phyloP scores from a whole-genome alignment of 2,113 vertebrate genomes.

The Balaeniceps rex region DNA sequence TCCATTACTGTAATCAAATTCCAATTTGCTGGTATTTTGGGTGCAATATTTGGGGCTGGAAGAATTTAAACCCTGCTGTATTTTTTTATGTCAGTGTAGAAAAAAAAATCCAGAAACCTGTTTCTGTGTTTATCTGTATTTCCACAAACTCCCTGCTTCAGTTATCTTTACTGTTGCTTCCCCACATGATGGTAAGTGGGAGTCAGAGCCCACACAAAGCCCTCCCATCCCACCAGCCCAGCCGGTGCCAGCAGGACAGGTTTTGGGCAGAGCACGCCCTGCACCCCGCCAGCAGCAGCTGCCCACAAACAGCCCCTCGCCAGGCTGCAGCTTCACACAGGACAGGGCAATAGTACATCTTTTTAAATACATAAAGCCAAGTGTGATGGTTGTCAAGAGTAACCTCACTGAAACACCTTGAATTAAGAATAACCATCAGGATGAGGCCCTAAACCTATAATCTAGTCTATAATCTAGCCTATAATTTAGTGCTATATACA shows the following conservation, averaged over 20 bases:
- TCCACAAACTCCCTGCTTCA: neutral
- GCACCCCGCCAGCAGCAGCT: neutral
- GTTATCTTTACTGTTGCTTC: neutral
- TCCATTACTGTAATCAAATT: neutral
- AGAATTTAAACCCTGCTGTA: neutral
- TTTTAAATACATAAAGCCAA: neutral
- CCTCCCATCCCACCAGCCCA: fast-evolving
- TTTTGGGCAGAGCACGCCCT: neutral
- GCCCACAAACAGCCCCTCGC: neutral
- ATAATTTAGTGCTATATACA: neutral
- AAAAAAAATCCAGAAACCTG: neutral
- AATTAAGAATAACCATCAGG: neutral
- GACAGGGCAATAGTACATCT: neutral
- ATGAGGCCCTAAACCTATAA: neutral
- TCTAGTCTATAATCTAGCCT: too few relatives aligned
- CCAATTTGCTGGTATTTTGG: neutral
- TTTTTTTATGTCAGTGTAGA: neutral
- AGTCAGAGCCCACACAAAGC: neutral
- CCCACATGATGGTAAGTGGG: neutral
- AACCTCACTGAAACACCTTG: neutral
- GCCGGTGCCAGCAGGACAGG: neutral
- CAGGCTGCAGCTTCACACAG: neutral
- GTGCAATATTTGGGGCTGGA: neutral
- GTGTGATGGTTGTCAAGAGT: neutral
- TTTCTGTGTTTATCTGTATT: neutral